Percentiles rank a stretch among this genome's conserved stretches.
These are phyloP conservation scores for Micropterix aruncella DNA, from an alignment of 2,888 invertebrate species.

Conservation along the genomic window DNA sequence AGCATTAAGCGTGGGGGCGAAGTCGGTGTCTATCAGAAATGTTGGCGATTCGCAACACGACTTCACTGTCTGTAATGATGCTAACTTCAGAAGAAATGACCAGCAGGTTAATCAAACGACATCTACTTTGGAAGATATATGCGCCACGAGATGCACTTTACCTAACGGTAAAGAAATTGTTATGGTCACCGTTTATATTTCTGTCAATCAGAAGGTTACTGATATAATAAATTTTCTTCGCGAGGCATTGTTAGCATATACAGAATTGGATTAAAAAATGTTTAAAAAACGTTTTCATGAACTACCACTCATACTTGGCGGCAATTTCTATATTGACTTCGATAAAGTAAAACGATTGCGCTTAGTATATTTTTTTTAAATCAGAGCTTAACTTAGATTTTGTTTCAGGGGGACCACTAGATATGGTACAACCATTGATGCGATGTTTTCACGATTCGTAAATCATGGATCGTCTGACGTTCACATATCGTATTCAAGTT, in stretches of 20 bases:
- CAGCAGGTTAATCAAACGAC: too few relatives aligned
- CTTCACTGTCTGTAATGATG: too few relatives aligned
- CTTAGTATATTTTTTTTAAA: neutral
- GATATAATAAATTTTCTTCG: too few relatives aligned
- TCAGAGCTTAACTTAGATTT: neutral
- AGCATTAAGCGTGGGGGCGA: too few relatives aligned
- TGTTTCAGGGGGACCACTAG: neutral
- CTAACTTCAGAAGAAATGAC: too few relatives aligned
- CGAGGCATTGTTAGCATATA: too few relatives aligned
- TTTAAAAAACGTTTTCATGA: neutral
- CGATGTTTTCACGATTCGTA: neutral
- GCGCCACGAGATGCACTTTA: neutral
- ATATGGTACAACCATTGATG: conserved; percentile 1
- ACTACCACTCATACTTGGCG: too few relatives aligned
- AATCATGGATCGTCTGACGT: neutral
- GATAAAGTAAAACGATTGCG: neutral
- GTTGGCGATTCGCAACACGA: too few relatives aligned
- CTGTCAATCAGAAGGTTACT: neutral
- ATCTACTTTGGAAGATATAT: too few relatives aligned
- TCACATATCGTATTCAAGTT: neutral
- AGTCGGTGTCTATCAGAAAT: too few relatives aligned
- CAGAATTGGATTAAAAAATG: neutral
- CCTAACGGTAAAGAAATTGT: neutral
- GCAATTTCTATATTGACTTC: too few relatives aligned
- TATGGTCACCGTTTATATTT: neutral